These are phyloP conservation scores for Sanderia malayensis DNA, from an alignment of 30 jellyfish, hydroid and myxozoan species.

Conservation along the genomic window DNA sequence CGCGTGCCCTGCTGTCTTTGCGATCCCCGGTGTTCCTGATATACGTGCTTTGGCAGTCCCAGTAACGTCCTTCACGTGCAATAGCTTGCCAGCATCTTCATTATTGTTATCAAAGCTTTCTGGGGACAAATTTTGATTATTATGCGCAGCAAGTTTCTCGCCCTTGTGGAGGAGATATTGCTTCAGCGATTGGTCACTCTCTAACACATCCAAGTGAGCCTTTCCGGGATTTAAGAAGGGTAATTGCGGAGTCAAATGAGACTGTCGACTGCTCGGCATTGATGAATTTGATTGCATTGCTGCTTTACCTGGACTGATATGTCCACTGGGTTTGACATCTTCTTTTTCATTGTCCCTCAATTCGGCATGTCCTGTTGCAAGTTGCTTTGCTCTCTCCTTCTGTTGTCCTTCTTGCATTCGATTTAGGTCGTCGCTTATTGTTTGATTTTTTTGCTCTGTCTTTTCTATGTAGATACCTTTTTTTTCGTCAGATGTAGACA, in stretches of 20 bases:
- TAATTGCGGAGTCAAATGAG: conserved; percentile 37
- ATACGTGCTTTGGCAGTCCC: conserved; percentile 6
- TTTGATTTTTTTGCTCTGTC: conserved; percentile 21
- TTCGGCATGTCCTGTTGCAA: not conserved
- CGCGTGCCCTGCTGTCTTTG: not conserved
- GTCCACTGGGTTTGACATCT: conserved; percentile 2
- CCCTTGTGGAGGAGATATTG: conserved; percentile 56
- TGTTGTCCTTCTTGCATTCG: not conserved
- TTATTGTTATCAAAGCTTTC: conserved; percentile 34
- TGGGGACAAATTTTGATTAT: not conserved
- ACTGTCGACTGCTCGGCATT: not conserved
- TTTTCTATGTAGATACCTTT: no score
- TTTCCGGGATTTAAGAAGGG: conserved; percentile 70
- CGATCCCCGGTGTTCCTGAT: not conserved
- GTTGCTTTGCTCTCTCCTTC: not conserved
- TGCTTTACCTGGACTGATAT: not conserved
- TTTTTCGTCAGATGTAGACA: not conserved
- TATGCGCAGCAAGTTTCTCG: not conserved
- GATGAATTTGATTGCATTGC: not conserved
- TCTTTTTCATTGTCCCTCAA: not conserved
- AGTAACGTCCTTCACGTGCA: conserved; percentile 56
- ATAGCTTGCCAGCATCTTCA: conserved; percentile 27
- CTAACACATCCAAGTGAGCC: conserved; percentile 67
- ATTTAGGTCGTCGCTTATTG: not conserved
- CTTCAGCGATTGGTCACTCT: conserved; percentile 39